A percentile compares a stretch with the other conserved stretches of the same genome.
These are phyloP conservation scores for Actinopyga echinites DNA, from an alignment of 53 echinoderm and acorn worm genomes.

Conservation along the genomic window DNA sequence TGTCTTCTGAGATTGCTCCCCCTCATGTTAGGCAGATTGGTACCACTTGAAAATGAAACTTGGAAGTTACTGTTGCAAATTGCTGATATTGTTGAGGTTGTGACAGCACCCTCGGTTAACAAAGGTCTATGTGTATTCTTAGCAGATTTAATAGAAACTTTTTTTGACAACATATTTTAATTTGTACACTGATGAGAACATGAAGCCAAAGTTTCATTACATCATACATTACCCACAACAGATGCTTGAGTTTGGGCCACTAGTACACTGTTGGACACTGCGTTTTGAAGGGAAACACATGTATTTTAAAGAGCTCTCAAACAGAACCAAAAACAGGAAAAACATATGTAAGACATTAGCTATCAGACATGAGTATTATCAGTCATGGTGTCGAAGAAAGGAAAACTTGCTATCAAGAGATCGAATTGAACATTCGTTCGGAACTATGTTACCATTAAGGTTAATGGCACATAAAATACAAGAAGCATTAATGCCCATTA, in stretches of 20 bases:
- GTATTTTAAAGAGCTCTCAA: slow-evolving; percentile 52
- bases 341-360: slow-evolving; percentile 56
- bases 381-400: slow-evolving; percentile 36
- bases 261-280: slow-evolving; percentile 45
- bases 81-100: slow-evolving; percentile 6
- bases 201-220: slow-evolving; percentile 56
- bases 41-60: slow-evolving; percentile 5
- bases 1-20: slow-evolving; percentile 54
- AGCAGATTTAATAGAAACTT: neutral
- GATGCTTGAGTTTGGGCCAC: slow-evolving; percentile 40
- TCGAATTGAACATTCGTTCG: slow-evolving; percentile 19
- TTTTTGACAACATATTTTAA: neutral
- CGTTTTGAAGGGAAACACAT: slow-evolving; percentile 55
- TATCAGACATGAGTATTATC: slow-evolving; percentile 44
- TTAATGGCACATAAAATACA: slow-evolving; percentile 4
- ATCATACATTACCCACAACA: slow-evolving; percentile 48
- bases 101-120: neutral
- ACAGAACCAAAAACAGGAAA: slow-evolving; percentile 50
- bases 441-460: slow-evolving; percentile 20
- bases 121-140: neutral
- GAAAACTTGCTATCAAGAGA: neutral
- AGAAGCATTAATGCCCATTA: slow-evolving; percentile 4
- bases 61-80: slow-evolving; percentile 16
- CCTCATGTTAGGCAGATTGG: slow-evolving; percentile 53
- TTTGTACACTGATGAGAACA: neutral